Conservation (phyloP, 2,113 vertebrate species). For the Myanophis thanlyinensis region DNA sequence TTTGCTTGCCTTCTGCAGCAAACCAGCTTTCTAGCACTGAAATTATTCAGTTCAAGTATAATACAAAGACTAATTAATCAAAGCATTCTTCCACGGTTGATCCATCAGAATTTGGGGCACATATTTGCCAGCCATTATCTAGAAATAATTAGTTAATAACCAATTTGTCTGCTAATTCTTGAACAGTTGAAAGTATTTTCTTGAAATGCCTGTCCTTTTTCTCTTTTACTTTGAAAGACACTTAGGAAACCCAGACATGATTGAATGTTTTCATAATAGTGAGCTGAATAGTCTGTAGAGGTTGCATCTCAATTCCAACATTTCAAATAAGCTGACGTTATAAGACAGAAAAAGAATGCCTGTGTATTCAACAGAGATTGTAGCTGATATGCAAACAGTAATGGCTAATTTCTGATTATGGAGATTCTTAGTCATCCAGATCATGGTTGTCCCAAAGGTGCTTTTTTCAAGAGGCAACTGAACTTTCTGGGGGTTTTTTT, state of each 20-base stretch:
- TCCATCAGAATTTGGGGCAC: not conserved
- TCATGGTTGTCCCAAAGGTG: no score
- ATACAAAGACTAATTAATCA: not conserved
- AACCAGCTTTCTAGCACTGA: not conserved
- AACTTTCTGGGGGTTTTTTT: no score
- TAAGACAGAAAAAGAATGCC: not conserved
- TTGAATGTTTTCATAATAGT: not conserved
- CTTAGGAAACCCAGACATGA: not conserved
- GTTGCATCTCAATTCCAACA: not conserved
- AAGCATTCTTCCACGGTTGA: not conserved
- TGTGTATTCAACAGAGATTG: not conserved
- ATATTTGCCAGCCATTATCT: not conserved
- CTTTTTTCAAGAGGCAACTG: no score
- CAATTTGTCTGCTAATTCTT: not conserved
- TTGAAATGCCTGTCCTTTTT: not conserved
- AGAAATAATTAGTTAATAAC: not conserved
- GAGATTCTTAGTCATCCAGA: no score
- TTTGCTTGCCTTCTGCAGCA: not conserved
- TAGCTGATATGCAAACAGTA: not conserved
- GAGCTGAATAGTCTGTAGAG: not conserved
- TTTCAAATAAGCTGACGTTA: not conserved
- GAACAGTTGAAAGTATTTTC: not conserved
- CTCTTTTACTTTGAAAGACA: not conserved
- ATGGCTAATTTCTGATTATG: not conserved
- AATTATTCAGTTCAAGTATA: not conserved